Evolutionary conservation across 2,888 invertebrate genomes (phyloP).

Genomic region (Archips crataeganus): DNA sequence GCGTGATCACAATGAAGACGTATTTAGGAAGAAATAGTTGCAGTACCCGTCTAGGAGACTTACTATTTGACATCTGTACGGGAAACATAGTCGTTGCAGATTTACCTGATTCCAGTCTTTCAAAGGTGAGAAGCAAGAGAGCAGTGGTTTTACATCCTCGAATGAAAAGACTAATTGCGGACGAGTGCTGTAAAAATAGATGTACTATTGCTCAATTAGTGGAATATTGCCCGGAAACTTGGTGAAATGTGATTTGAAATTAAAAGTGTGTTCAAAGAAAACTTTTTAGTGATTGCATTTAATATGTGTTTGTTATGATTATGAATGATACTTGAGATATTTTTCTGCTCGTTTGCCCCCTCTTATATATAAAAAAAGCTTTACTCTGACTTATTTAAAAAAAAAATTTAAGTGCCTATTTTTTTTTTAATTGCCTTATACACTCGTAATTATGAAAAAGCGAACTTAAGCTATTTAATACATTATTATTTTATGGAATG

Average conservation of each 20-base stretch:
- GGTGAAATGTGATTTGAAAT: conserved; percentile 56
- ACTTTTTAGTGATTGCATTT: too few species aligned
- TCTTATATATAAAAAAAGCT: too few species aligned
- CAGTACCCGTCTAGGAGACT: conserved; percentile 59
- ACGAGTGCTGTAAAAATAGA: conserved; percentile 68
- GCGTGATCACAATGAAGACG: conserved; percentile 62
- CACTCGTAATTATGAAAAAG: too few species aligned
- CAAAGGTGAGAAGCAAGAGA: conserved; percentile 63
- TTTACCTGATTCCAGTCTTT: conserved; percentile 54
- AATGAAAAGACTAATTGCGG: conserved; percentile 63
- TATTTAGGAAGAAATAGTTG: conserved; percentile 60
- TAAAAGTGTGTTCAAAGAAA: neutral
- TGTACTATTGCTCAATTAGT: conserved; percentile 71
- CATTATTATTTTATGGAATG: too few species aligned
- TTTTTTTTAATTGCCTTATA: too few species aligned
- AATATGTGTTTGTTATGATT: too few species aligned
- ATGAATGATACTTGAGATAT: too few species aligned
- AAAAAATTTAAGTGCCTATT: too few species aligned
- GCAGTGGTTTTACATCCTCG: conserved; percentile 62
- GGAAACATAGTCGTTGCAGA: conserved; percentile 59
- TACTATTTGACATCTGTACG: conserved; percentile 66
- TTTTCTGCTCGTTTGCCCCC: too few species aligned
- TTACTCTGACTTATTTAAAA: too few species aligned
- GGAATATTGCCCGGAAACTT: conserved; percentile 73
- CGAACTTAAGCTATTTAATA: too few species aligned